Evolutionary conservation across 1,140 invertebrate genomes (phyloP), one percentile per base, ranked within the genome.

Genomic region (Drosophila lacertosa): DNA sequence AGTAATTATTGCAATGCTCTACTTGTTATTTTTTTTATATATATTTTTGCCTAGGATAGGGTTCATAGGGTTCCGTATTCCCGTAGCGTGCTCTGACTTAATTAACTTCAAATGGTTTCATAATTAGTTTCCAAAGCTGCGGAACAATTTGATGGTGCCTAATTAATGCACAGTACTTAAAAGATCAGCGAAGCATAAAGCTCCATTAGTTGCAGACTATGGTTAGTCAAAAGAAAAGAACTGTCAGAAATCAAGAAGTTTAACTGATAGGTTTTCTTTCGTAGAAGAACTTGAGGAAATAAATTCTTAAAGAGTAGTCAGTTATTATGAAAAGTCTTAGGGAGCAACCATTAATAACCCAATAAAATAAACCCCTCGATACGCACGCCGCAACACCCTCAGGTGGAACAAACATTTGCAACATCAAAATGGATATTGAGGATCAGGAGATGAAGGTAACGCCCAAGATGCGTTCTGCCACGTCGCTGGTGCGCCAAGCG

Each of bases 171-270:
- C 63, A 45, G 40, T 47, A 53, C 29, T 67, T 29, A 45, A 51
- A 35, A 44, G 54, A 60, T 77, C 78, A 81, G 55, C 78, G 35
- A 68, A 51, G 73, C 78, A 77, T 77, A 57, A 58, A 80, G 48
- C 24, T 45, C 6, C 33, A 57, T 57, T 45, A 45, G 63, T 54
- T 15, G 44, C 26, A 45, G 58, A 29, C 42, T 48, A 71, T 55
- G 7, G 33, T 29, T 47, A 76, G 29, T 47, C 33, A 39, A 54
- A 5, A 33, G 13, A 29, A 20, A 13, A n/a, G 22, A 15, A 4
- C 35, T 40, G 20, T 10, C n/a, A 51, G 6, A 2, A 18, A 48
- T 29, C 3, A 9, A 29, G 9, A 29, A n/a, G n/a, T n/a, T 29
- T 9, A 29, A 29, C 7, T 7, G 9, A 7, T 7, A 29, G 26